Evolutionary conservation across 2,888 invertebrate species (phyloP).

Genomic region (Thereva unica): DNA sequence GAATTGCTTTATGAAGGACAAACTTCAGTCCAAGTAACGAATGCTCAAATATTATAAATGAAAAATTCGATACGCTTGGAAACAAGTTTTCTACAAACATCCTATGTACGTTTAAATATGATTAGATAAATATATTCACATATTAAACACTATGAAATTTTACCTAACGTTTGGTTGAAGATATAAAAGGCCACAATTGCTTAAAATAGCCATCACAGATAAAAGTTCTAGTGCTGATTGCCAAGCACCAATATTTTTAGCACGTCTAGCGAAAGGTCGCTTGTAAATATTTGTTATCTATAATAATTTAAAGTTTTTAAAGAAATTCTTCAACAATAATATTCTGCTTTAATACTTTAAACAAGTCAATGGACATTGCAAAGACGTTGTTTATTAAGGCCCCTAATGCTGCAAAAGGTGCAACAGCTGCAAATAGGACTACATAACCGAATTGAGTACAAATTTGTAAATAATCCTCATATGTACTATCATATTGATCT

Average conservation of each 20-base stretch:
- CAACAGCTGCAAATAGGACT: constrained; percentile 76
- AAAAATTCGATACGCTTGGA: constrained; percentile 52
- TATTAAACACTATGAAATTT: constrained; percentile 30
- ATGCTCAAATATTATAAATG: constrained; percentile 73
- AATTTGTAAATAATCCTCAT: constrained; percentile 77
- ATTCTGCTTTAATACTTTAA: constrained; percentile 59
- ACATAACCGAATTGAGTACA: constrained; percentile 81
- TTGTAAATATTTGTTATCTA: constrained; percentile 68
- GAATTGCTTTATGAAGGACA: constrained; percentile 68
- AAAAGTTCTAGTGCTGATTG: constrained; percentile 63
- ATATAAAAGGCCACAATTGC: constrained; percentile 74
- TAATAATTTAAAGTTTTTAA: constrained; percentile 27
- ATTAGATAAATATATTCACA: neutral
- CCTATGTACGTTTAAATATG: constrained; percentile 43
- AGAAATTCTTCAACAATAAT: constrained; percentile 48
- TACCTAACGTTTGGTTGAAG: constrained; percentile 67
- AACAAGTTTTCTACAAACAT: constrained; percentile 52
- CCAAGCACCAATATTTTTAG: constrained; percentile 77
- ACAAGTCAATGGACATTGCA: constrained; percentile 74
- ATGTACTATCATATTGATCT: constrained; percentile 73
- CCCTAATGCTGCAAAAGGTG: constrained; percentile 75
- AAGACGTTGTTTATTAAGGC: constrained; percentile 75
- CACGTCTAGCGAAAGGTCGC: constrained; percentile 68
- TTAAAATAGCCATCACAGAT: constrained; percentile 71
- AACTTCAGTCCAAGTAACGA: constrained; percentile 67